A percentile compares a stretch with the other conserved stretches of the same genome.
phyloP scores from a whole-genome alignment of 1,140 invertebrate species.

The Gonatopus flavifemur region DNA sequence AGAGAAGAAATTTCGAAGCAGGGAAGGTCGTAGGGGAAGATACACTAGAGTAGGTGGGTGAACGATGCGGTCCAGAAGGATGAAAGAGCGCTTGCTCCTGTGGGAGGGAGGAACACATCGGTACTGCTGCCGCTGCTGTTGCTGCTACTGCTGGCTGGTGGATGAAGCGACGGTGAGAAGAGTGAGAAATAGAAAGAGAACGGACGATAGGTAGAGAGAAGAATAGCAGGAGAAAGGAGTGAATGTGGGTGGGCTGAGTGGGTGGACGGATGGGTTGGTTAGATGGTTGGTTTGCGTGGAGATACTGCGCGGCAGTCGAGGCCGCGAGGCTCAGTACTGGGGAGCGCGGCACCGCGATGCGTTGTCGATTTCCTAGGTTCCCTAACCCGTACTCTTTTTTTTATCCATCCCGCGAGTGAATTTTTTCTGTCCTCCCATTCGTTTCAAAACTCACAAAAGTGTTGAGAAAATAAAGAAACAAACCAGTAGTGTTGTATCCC shows the following conservation, averaged over 20 bases:
- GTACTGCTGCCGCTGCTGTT: conserved; percentile 6
- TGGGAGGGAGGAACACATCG: conserved; percentile 15
- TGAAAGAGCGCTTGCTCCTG: conserved; percentile 26
- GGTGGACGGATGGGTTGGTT: conserved; percentile 38
- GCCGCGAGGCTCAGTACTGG: conserved; percentile 52
- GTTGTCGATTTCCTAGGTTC: too few relatives aligned
- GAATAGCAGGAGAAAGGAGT: conserved; percentile 2
- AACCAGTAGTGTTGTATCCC: too few relatives aligned
- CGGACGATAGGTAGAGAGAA: conserved; percentile 18
- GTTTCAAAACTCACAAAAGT: too few relatives aligned
- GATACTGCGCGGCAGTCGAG: conserved; percentile 52
- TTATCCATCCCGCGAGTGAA: too few relatives aligned
- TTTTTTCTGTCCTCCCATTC: too few relatives aligned
- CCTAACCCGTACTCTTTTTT: too few relatives aligned
- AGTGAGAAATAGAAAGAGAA: conserved; percentile 14
- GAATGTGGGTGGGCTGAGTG: conserved; percentile 33
- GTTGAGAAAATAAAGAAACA: too few relatives aligned
- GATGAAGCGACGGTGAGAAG: conserved; percentile 24
- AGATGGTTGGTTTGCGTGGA: conserved; percentile 51
- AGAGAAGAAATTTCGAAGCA: conserved; percentile 1
- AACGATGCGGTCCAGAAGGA: conserved; percentile 47
- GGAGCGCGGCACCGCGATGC: conserved; percentile 54
- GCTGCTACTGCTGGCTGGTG: conserved; percentile 13
- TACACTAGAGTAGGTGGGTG: conserved; percentile 31
- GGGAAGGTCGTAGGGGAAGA: conserved; percentile 14